phyloP scores from a whole-genome alignment of 2,888 invertebrate genomes.

The Leptinotarsa rubiginosa region DNA sequence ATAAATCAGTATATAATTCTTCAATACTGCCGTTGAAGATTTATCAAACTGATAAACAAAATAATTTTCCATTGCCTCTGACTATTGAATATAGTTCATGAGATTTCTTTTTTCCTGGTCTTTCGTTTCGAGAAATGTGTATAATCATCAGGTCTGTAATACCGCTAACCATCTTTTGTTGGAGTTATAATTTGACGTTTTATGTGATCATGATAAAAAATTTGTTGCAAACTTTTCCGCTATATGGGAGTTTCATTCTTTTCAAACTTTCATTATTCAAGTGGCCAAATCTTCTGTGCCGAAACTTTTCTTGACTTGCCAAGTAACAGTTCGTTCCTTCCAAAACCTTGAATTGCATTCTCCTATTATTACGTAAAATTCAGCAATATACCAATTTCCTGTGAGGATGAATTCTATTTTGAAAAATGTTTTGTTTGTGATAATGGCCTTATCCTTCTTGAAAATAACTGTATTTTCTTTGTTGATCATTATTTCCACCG shows the following conservation, averaged over 20 bases:
- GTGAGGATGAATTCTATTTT: background rate
- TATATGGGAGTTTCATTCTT: background rate
- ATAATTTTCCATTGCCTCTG: background rate
- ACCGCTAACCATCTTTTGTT: background rate
- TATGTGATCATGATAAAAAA: background rate
- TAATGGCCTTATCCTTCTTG: background rate
- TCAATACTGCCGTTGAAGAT: background rate
- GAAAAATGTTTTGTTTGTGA: background rate
- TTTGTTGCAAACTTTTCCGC: background rate
- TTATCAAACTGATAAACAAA: background rate
- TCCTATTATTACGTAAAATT: background rate
- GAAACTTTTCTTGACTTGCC: background rate
- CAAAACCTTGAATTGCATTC: background rate
- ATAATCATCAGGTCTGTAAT: background rate
- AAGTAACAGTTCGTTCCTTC: background rate
- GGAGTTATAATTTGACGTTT: background rate
- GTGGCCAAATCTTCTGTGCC: background rate
- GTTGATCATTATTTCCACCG: background rate
- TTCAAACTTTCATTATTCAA: conserved; percentile 5
- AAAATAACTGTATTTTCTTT: background rate
- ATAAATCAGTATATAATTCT: background rate
- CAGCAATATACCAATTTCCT: background rate
- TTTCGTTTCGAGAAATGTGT: background rate
- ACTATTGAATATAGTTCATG: background rate
- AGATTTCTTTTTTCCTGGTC: background rate